A percentile compares a stretch with the other conserved stretches of the same genome.
These are phyloP conservation scores for Galemys pyrenaicus DNA, from an alignment of 2,113 vertebrate species.

Conservation along the genomic window DNA sequence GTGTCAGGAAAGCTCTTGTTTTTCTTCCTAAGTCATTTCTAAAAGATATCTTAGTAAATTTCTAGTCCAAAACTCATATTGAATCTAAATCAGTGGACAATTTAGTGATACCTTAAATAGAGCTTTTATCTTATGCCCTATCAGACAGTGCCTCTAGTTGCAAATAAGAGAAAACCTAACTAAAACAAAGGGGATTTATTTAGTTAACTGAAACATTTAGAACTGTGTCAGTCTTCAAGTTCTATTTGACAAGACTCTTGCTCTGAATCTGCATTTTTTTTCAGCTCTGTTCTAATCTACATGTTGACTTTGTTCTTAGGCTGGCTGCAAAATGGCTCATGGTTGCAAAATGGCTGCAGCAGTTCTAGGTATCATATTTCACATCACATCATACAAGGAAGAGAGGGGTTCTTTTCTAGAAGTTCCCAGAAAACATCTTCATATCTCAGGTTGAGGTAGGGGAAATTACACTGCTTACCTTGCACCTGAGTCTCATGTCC, in stretches of 20 bases:
- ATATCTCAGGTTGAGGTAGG: not conserved
- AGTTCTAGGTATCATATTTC: not conserved
- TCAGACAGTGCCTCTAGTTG: not conserved
- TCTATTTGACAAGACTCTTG: not conserved
- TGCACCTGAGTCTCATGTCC: not conserved
- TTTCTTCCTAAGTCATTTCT: not conserved
- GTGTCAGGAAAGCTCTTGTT: not conserved
- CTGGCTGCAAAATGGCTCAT: not conserved
- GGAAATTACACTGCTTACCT: not conserved
- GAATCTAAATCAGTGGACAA: not conserved
- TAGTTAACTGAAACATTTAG: not conserved
- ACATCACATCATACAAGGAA: not conserved
- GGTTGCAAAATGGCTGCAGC: not conserved
- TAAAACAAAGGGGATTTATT: not conserved
- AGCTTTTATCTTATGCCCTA: not conserved
- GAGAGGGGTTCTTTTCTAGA: not conserved
- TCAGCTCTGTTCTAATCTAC: not conserved
- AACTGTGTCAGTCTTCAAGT: not conserved
- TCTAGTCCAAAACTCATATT: not conserved
- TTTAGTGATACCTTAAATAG: not conserved
- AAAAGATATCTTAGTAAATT: not conserved
- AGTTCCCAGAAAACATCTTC: not conserved
- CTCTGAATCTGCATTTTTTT: not conserved
- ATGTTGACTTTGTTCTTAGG: not conserved
- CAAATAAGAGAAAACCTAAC: not conserved